Base-by-base conservation (phyloP, 1,140 invertebrate species). In the Latrodectus geometricus region DNA sequence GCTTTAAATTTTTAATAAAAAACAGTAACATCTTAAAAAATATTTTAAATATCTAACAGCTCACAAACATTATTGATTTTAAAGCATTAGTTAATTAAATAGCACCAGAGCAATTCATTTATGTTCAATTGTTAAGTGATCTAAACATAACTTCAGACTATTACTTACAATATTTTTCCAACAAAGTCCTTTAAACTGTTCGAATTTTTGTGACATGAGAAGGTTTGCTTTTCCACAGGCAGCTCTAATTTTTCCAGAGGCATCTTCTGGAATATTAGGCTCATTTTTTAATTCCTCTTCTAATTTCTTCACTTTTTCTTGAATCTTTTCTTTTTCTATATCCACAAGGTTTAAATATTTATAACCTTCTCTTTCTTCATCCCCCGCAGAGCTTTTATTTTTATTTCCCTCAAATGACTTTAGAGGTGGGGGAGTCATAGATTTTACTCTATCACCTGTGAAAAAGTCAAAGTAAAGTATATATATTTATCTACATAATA, bases 201-300 rank as follows among this genome's bases (percentile, higher is more conserved):
- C 95, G 93, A 98, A 97, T 91, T 98, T 99, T 92, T 98, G 96
- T 17, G 94, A 94, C 14, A 96, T 94, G 74, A 99, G 91, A 73
- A 99, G 92, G 86, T 96, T 93, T 9, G 97, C 97, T 92, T 98
- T 98, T 20, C 97, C 97, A 35, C 96, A 94, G 17, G 97, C 96
- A 12, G 97, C 95, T 73, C 96, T 92, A 65, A 98, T 92, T 89
- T 96, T 94, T 0, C 97, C 97, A 87, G 94, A 92, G 1, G 94
- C 94, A 89, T 97, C 96, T 89, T 97, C 96, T 11, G 94, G 93
- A 9, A 95, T 90, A 91, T 92, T 90, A 17, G 74, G 35, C 90
- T 91, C 89, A 76, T 91, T 91, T 87, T 93, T 92, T 84, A 95
- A 90, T 88, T 95, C 93, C 54, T 92, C 93, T 89, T 97, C 95